Evolutionary conservation across 1,140 invertebrate species (phyloP).

Genomic region (Aphelinus atriplicis): DNA sequence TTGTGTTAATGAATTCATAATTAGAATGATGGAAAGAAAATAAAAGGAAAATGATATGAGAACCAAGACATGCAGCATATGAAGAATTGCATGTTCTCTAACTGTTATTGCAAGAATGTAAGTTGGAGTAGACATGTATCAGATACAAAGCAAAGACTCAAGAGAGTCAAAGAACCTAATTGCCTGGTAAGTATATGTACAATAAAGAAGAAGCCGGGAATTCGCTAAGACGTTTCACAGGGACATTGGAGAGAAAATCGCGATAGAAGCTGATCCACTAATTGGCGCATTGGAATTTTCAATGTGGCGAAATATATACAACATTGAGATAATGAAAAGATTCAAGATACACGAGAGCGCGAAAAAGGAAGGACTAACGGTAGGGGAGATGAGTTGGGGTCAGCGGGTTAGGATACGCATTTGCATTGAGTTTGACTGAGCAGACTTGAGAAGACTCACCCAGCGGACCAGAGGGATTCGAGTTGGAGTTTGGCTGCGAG

Average conservation of each 20-base stretch:
- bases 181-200: constrained; percentile 1
- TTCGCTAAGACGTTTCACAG: constrained; percentile 2
- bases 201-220: not conserved
- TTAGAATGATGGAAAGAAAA: not conserved
- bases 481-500: constrained; percentile 67
- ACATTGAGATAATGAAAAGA: constrained; percentile 32
- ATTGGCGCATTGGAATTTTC: constrained; percentile 6
- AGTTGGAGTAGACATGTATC: not conserved
- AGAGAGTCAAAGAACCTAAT: constrained; percentile 1
- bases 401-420: constrained; percentile 45
- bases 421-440: constrained; percentile 51
- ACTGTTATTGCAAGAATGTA: not conserved
- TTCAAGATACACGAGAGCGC: constrained; percentile 24
- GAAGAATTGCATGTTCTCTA: constrained; percentile 13
- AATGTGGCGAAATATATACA: constrained; percentile 5
- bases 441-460: constrained; percentile 61
- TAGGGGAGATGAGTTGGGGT: constrained; percentile 42
- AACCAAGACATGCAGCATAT: constrained; percentile 24
- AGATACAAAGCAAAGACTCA: constrained; percentile 8
- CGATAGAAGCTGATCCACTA: constrained; percentile 36
- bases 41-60: constrained; percentile 11
- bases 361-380: constrained; percentile 29
- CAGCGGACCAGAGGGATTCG: constrained; percentile 67
- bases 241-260: not conserved
- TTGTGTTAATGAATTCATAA: constrained; percentile 24